Conservation (phyloP, 2,797 vertebrate genomes). For the Falco naumanni region DNA sequence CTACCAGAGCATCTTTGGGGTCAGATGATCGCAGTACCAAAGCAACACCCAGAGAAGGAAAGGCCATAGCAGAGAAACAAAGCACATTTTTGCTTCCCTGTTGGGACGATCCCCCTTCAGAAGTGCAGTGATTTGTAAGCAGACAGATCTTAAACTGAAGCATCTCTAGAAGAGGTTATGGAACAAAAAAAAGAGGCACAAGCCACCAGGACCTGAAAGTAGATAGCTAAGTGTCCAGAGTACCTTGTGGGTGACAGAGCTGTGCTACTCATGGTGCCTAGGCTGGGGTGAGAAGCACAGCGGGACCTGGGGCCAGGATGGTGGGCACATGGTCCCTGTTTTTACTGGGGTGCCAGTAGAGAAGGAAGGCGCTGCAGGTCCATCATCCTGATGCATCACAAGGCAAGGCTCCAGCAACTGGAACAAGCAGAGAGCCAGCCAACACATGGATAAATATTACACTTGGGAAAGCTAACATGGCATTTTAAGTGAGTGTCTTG, state of each 20-base stretch:
- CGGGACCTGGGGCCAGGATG: rapidly evolving
- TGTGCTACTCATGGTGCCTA: rapidly evolving
- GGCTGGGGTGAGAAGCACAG: background rate
- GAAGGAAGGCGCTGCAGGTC: background rate
- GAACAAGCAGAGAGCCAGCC: background rate
- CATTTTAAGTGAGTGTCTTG: background rate
- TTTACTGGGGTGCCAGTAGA: background rate
- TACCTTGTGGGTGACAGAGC: background rate
- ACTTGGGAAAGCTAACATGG: background rate
- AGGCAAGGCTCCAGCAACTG: background rate
- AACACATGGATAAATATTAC: too few species aligned
- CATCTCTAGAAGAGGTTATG: background rate
- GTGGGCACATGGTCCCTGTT: rapidly evolving
- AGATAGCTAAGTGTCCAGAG: background rate
- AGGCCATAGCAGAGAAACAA: background rate
- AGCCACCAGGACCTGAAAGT: background rate
- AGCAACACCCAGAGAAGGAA: background rate
- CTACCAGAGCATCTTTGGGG: background rate
- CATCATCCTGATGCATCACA: background rate
- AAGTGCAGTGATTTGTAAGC: too few species aligned
- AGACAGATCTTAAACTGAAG: background rate
- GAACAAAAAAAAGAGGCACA: background rate
- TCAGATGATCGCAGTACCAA: background rate
- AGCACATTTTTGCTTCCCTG: background rate
- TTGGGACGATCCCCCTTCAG: background rate